These are phyloP conservation scores for Alca torda DNA, from an alignment of 2,797 vertebrate species.

Conservation along the genomic window DNA sequence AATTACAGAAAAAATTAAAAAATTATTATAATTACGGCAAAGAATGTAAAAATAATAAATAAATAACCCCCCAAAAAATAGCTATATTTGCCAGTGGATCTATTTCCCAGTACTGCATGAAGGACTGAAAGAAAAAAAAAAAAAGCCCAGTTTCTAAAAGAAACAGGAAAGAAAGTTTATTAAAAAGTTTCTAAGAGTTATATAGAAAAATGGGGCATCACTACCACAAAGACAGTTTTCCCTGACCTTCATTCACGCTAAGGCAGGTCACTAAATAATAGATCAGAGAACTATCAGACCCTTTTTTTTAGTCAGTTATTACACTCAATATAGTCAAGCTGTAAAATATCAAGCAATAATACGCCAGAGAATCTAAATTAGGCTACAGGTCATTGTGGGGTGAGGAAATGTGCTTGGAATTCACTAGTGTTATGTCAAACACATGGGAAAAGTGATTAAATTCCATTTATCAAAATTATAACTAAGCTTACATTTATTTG, in stretches of 20 bases:
- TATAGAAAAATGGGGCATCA: neutral
- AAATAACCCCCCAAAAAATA: neutral
- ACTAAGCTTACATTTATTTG: neutral
- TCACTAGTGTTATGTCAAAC: neutral
- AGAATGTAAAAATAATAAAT: neutral
- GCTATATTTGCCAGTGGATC: neutral
- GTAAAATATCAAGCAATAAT: neutral
- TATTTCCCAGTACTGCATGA: neutral
- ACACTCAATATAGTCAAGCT: neutral
- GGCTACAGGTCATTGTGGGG: neutral
- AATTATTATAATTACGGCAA: neutral
- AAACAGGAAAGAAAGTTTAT: neutral
- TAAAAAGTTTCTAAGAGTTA: neutral
- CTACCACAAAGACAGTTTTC: neutral
- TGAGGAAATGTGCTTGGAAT: neutral
- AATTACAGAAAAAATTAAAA: neutral
- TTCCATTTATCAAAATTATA: neutral
- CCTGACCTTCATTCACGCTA: constrained; percentile 16
- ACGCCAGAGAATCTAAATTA: neutral
- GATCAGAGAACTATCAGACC: constrained; percentile 12
- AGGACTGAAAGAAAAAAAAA: neutral
- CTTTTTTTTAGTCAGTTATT: constrained; percentile 11
- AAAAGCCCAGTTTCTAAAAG: neutral
- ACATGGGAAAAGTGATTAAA: neutral
- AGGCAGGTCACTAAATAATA: constrained; percentile 38